Conservation (phyloP, 2,113 vertebrate genomes). For the Antidorcas marsupialis region DNA sequence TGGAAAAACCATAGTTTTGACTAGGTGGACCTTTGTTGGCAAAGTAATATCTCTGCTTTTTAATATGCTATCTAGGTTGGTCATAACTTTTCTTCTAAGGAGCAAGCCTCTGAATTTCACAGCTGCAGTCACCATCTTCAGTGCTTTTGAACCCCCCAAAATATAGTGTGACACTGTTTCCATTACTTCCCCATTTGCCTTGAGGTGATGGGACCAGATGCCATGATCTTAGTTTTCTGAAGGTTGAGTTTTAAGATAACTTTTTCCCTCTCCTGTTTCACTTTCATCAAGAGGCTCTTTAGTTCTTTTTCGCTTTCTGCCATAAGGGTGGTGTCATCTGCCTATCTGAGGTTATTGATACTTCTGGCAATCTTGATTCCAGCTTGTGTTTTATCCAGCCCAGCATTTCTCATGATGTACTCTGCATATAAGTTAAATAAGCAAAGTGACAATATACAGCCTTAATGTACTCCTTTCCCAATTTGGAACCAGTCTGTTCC, state of each 20-base stretch:
- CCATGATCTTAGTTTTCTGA: neutral
- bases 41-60: neutral
- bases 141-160: accelerated
- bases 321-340: neutral
- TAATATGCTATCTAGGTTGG: neutral
- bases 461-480: neutral
- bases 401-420: neutral
- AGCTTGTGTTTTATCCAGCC: neutral
- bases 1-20: neutral
- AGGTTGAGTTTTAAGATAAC: neutral
- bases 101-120: neutral
- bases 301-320: neutral
- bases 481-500: neutral
- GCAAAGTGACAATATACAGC: neutral
- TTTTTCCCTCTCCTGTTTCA: neutral
- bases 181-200: neutral
- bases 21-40: neutral
- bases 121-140: neutral
- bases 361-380: neutral
- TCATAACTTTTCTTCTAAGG: neutral
- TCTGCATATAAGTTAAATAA: neutral
- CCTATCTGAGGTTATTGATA: neutral
- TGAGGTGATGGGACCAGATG: neutral
- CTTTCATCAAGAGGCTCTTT: neutral
- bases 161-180: neutral